These are phyloP conservation scores for Australoheros scitulus DNA, from an alignment of 2,113 vertebrate species.

Conservation along the genomic window DNA sequence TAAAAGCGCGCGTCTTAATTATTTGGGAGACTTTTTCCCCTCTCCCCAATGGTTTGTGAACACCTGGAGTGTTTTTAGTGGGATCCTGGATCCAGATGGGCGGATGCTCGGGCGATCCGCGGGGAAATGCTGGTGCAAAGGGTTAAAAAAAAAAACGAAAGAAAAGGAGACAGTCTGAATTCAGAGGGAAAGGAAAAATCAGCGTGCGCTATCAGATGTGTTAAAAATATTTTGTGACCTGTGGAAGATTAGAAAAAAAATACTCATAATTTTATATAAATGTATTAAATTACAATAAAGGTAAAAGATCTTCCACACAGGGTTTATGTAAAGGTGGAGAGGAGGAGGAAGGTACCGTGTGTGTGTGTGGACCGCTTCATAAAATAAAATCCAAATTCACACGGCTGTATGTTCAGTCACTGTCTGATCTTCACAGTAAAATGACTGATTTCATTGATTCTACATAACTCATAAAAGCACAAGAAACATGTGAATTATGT, in stretches of 20 bases:
- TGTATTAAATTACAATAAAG: not conserved
- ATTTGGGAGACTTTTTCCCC: constrained; percentile 67
- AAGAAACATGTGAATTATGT: not conserved
- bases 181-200: not conserved
- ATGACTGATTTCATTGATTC: not conserved
- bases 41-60: constrained; percentile 67
- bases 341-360: not conserved
- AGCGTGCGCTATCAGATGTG: not conserved
- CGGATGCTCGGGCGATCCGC: constrained; percentile 63
- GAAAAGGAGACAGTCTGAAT: constrained; percentile 6
- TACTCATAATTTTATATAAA: not conserved
- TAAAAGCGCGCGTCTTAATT: constrained; percentile 73
- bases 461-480: not conserved
- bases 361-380: not conserved
- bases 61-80: constrained; percentile 80
- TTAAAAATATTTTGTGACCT: not conserved
- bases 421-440: not conserved
- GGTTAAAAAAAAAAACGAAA: constrained; percentile 42
- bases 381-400: not conserved
- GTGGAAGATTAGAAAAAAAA: not conserved
- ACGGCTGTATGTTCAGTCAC: not conserved
- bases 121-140: constrained; percentile 53
- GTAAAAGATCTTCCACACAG: not conserved
- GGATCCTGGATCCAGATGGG: constrained; percentile 70
- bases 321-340: not conserved